Percentiles rank a stretch among this genome's conserved stretches.
Evolutionary conservation across 2,888 invertebrate genomes (phyloP).

Genomic region (Prosapia bicincta): DNA sequence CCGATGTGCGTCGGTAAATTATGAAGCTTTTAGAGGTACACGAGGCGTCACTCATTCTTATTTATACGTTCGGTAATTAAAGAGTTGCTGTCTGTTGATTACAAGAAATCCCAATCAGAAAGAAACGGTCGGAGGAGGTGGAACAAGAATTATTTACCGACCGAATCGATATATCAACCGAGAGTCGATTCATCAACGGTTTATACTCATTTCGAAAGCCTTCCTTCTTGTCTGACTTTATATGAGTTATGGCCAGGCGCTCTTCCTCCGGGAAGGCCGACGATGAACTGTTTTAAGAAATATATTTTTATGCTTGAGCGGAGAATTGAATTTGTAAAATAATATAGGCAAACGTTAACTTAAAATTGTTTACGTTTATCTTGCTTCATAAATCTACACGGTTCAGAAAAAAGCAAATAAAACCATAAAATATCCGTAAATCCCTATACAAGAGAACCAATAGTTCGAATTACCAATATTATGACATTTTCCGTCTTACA

Average conservation of each 20-base stretch:
- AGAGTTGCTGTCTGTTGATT: background rate
- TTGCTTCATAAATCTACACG: too few species aligned
- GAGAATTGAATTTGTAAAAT: too few species aligned
- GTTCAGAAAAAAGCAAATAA: too few species aligned
- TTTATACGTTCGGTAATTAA: background rate
- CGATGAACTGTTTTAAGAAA: too few species aligned
- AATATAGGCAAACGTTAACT: too few species aligned
- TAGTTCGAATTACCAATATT: too few species aligned
- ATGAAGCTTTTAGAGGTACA: background rate
- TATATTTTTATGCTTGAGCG: too few species aligned
- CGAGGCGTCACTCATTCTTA: background rate
- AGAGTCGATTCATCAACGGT: background rate
- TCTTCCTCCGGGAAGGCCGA: background rate
- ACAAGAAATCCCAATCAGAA: constrained; percentile 2
- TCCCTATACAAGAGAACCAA: too few species aligned
- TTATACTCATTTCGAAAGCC: background rate
- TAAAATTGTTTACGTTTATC: too few species aligned
- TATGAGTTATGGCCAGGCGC: background rate
- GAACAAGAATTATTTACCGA: background rate
- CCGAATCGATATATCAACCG: background rate
- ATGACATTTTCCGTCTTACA: too few species aligned
- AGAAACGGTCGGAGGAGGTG: background rate
- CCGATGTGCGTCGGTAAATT: background rate
- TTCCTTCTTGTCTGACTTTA: background rate
- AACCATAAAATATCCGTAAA: too few species aligned